Conservation (phyloP, 2,797 vertebrate genomes). For the Eulemur coronatus region DNA sequence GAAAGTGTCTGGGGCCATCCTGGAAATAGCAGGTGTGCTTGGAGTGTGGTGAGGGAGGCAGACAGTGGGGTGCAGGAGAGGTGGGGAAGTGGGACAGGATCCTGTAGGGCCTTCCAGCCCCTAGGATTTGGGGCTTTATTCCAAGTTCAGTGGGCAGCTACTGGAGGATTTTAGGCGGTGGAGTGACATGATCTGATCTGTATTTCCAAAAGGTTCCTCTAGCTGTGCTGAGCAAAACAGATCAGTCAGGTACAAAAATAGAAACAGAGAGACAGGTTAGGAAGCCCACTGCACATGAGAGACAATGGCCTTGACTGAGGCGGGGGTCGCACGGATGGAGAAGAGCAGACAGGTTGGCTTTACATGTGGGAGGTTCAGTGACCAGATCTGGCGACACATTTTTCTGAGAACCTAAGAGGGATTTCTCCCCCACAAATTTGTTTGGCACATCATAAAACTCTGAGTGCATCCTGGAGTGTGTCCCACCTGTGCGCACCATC, state of each 20-base stretch:
- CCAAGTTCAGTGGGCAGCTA: neutral
- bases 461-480: neutral
- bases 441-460: neutral
- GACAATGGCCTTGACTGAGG: neutral
- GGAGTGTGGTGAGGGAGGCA: neutral
- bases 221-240: neutral
- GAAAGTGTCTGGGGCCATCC: neutral
- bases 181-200: neutral
- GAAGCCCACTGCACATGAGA: neutral
- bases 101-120: neutral
- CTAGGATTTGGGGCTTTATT: neutral
- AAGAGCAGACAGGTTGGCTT: rapidly evolving
- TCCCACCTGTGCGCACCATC: neutral
- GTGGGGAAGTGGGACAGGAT: neutral
- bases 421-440: neutral
- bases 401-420: neutral
- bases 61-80: too few relatives aligned
- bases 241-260: neutral
- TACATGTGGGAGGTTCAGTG: neutral
- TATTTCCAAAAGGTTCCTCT: neutral
- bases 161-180: neutral
- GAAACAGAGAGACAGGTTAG: neutral
- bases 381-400: neutral
- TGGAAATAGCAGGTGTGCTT: neutral
- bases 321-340: rapidly evolving